A percentile compares a stretch with the other conserved stretches of the same genome.
phyloP scores from a whole-genome alignment of 2,888 invertebrate genomes.

The Fabriciana adippe region DNA sequence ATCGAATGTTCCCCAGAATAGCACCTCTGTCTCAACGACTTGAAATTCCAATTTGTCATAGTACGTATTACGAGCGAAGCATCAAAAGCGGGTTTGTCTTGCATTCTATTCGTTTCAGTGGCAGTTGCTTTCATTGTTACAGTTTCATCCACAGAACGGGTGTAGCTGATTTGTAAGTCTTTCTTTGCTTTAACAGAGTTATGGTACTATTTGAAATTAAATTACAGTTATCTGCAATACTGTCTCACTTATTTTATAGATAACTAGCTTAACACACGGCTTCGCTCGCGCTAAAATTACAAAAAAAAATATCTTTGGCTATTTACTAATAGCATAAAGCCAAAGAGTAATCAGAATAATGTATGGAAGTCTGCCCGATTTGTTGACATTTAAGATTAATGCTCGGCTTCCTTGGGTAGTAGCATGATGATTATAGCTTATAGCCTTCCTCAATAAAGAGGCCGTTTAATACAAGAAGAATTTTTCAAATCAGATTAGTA shows the following conservation, averaged over 20 bases:
- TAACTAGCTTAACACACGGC: background rate
- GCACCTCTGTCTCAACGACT: constrained; percentile 52
- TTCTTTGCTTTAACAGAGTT: constrained; percentile 36
- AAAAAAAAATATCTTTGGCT: too few relatives aligned
- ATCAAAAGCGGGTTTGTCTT: constrained; percentile 55
- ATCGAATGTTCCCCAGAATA: constrained; percentile 47
- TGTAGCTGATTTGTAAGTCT: constrained; percentile 37
- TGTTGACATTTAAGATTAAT: too few relatives aligned
- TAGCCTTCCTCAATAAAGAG: too few relatives aligned
- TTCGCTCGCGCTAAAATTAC: too few relatives aligned
- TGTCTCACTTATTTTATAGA: constrained; percentile 9
- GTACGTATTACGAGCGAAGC: constrained; percentile 58
- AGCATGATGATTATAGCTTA: too few relatives aligned
- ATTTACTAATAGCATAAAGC: too few relatives aligned
- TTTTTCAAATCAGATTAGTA: too few relatives aligned
- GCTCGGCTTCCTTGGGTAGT: too few relatives aligned
- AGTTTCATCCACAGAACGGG: constrained; percentile 54
- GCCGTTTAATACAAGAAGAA: too few relatives aligned
- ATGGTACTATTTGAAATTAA: constrained; percentile 32
- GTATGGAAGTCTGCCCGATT: too few relatives aligned
- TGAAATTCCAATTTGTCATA: constrained; percentile 70
- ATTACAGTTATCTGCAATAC: constrained; percentile 12
- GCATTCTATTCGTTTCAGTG: constrained; percentile 47
- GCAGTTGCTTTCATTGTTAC: constrained; percentile 54
- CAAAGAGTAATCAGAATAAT: too few relatives aligned